Conservation (phyloP, 2,113 vertebrate genomes). For the Jaculus jaculus region DNA sequence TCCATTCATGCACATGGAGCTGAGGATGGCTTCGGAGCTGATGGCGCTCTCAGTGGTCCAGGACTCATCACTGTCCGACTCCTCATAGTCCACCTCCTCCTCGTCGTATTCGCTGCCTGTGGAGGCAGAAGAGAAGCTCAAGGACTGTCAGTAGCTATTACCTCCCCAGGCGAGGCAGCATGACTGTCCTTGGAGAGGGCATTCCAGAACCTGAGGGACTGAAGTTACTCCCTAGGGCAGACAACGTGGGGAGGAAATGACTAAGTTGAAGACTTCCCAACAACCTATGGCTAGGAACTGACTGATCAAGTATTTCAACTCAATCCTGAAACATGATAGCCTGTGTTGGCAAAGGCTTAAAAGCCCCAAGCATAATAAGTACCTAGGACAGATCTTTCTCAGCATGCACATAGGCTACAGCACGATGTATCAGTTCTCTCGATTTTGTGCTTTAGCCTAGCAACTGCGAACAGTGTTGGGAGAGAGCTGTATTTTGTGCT, state of each 20-base stretch:
- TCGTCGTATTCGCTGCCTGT: slow-evolving; percentile 98
- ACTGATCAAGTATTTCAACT: neutral
- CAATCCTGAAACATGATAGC: neutral
- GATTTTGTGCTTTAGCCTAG: neutral
- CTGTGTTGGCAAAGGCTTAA: neutral
- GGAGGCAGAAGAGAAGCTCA: slow-evolving; percentile 47
- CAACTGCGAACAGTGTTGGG: neutral
- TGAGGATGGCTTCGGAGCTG: slow-evolving; percentile 98
- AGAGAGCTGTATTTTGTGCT: neutral
- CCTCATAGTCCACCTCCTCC: slow-evolving; percentile 97
- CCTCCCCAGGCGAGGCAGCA: neutral
- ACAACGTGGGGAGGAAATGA: too few species aligned
- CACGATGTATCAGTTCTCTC: neutral
- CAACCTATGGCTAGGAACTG: rapidly evolving
- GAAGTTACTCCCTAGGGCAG: too few species aligned
- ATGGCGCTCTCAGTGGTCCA: slow-evolving; percentile 99
- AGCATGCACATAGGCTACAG: rapidly evolving
- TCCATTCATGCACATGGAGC: slow-evolving; percentile 99
- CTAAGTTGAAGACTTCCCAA: neutral
- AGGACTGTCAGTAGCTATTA: slow-evolving; percentile 43
- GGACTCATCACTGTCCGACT: slow-evolving; percentile 98
- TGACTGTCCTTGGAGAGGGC: neutral
- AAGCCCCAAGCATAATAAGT: neutral
- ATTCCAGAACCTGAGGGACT: neutral
- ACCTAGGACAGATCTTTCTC: neutral